A percentile compares a stretch with the other conserved stretches of the same genome.
Conservation (phyloP, 1,140 invertebrate genomes). For the Brachionus rotundiformis region DNA sequence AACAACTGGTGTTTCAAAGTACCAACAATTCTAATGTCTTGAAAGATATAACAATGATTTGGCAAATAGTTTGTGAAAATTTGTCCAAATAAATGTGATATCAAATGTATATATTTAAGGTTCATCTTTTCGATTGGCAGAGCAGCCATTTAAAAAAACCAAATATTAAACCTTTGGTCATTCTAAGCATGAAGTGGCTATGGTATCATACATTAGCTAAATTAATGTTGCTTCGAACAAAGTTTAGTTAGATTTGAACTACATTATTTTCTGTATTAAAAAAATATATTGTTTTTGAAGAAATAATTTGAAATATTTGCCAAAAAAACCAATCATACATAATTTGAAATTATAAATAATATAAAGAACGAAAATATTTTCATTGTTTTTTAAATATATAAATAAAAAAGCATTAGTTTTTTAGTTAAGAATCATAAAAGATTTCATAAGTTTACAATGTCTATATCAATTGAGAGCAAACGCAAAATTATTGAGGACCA, state of each 20-base stretch:
- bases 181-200: too few relatives aligned
- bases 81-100: too few relatives aligned
- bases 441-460: neutral
- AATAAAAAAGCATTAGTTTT: neutral
- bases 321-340: neutral
- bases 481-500: slow-evolving; percentile 5
- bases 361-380: neutral
- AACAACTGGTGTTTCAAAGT: too few relatives aligned
- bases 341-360: slow-evolving; percentile 1
- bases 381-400: neutral
- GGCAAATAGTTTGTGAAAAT: too few relatives aligned
- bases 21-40: too few relatives aligned
- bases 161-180: too few relatives aligned
- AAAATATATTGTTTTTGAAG: neutral
- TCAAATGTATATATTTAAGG: too few relatives aligned
- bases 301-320: neutral
- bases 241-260: neutral
- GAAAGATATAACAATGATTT: too few relatives aligned
- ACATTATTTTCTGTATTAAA: neutral
- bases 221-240: neutral
- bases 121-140: too few relatives aligned
- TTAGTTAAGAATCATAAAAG: neutral
- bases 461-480: slow-evolving; percentile 21
- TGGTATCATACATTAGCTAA: too few relatives aligned
- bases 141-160: too few relatives aligned